These are phyloP conservation scores for Morelia viridis DNA, from an alignment of 2,797 vertebrate species.

Conservation along the genomic window DNA sequence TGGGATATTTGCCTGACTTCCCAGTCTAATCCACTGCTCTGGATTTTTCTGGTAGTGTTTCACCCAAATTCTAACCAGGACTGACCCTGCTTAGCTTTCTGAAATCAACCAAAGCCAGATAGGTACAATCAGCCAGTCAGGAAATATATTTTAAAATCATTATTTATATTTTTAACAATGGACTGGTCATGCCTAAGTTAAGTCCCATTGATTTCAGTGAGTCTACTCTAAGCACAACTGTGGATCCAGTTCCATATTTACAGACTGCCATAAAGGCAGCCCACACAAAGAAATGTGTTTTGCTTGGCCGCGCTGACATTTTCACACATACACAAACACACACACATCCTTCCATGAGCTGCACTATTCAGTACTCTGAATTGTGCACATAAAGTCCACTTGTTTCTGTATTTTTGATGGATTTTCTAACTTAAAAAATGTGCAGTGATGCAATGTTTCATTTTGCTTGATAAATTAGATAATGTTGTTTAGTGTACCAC, in stretches of 20 bases:
- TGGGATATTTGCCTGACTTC: too few species aligned
- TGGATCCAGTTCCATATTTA: background rate
- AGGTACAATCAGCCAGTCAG: background rate
- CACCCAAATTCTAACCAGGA: too few species aligned
- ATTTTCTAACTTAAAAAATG: slow-evolving; percentile 57
- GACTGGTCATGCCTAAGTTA: background rate
- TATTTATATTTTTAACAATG: background rate
- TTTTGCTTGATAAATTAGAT: slow-evolving; percentile 67
- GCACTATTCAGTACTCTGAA: slow-evolving; percentile 37
- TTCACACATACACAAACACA: background rate
- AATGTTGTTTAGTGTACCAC: slow-evolving; percentile 60
- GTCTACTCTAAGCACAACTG: background rate
- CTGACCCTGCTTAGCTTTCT: too few species aligned
- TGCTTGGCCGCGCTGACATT: slow-evolving; percentile 29
- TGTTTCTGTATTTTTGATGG: slow-evolving; percentile 54
- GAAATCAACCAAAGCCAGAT: background rate
- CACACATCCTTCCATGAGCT: slow-evolving; percentile 42
- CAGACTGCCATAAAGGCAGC: background rate
- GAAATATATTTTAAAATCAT: background rate
- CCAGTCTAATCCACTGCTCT: too few species aligned
- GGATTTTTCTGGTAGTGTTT: too few species aligned
- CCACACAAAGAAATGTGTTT: slow-evolving; percentile 13
- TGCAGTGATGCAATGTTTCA: slow-evolving; percentile 48
- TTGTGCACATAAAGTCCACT: slow-evolving; percentile 45
- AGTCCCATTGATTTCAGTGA: background rate